phyloP scores from a whole-genome alignment of 2,113 vertebrate genomes.

The Petrocephalus microphthalmus region DNA sequence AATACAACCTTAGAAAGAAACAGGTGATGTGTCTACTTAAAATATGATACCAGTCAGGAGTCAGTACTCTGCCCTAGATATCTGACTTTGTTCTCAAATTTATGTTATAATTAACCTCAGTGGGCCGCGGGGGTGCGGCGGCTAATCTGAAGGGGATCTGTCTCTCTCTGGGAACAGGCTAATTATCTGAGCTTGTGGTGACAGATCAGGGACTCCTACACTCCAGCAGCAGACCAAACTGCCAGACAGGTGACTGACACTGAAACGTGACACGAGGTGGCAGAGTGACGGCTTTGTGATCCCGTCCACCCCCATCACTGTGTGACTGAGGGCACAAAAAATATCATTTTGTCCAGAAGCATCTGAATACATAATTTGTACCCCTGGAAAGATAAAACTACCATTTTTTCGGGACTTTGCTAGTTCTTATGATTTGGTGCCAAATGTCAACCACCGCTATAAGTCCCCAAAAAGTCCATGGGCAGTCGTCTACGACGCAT shows the following conservation, averaged over 20 bases:
- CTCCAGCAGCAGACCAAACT: conserved; percentile 9
- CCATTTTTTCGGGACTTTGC: no score
- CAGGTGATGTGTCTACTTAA: conserved; percentile 43
- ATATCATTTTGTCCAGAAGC: not conserved
- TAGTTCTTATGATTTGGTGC: no score
- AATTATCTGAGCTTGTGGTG: conserved; percentile 45
- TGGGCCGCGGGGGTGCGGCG: conserved; percentile 34
- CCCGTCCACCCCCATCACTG: not conserved
- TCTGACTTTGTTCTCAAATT: conserved; percentile 47
- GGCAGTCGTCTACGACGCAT: no score
- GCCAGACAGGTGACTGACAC: conserved; percentile 21
- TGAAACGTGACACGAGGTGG: conserved; percentile 28
- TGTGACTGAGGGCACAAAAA: not conserved
- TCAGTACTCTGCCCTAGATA: conserved; percentile 33
- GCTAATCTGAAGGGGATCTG: conserved; percentile 29
- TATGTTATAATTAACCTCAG: conserved; percentile 50
- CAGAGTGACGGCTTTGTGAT: not conserved
- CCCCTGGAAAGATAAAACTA: no score
- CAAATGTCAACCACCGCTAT: no score
- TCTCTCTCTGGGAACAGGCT: conserved; percentile 38
- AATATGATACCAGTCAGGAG: conserved; percentile 24
- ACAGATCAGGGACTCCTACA: conserved; percentile 43
- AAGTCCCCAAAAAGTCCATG: no score
- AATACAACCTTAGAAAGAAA: conserved; percentile 46
- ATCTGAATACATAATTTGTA: not conserved